phyloP scores from a whole-genome alignment of 2,113 vertebrate species.

The Girardinichthys multiradiatus region DNA sequence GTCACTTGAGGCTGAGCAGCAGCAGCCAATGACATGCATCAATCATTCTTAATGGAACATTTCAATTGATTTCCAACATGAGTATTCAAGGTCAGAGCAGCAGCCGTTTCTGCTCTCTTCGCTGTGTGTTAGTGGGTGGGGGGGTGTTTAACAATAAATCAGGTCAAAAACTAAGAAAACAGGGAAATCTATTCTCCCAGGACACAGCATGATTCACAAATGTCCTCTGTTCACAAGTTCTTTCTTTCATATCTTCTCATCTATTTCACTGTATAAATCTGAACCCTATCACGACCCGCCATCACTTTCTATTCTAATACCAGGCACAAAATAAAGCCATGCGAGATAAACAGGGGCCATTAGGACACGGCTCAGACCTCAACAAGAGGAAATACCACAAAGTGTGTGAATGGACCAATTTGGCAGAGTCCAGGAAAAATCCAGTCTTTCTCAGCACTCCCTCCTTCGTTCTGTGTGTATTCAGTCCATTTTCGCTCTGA shows the following conservation, averaged over 20 bases:
- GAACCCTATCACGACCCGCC: conserved; percentile 48
- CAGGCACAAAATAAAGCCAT: conserved; percentile 35
- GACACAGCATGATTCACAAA: conserved; percentile 3
- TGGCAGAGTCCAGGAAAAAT: conserved; percentile 55
- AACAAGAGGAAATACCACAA: conserved; percentile 52
- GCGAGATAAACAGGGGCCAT: conserved; percentile 55
- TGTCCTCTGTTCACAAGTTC: conserved; percentile 31
- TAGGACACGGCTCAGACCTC: conserved; percentile 47
- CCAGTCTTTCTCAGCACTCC: conserved; percentile 44
- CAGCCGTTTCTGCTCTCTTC: conserved; percentile 12
- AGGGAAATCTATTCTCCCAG: conserved; percentile 18
- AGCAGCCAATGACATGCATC: conserved; percentile 69
- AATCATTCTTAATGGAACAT: conserved; percentile 76
- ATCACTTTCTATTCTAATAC: conserved; percentile 60
- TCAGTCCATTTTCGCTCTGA: conserved; percentile 58
- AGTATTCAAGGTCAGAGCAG: conserved; percentile 72
- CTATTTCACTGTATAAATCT: conserved; percentile 49
- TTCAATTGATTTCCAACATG: conserved; percentile 71
- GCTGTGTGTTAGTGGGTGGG: conserved; percentile 26
- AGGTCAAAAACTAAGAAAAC: conserved; percentile 47
- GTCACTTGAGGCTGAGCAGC: conserved; percentile 52
- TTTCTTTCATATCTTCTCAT: conserved; percentile 52
- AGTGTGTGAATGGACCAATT: conserved; percentile 60
- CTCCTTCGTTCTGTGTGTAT: conserved; percentile 48
- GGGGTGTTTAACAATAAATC: conserved; percentile 34